Percentiles rank a stretch among this genome's conserved stretches.
phyloP scores from a whole-genome alignment of 2,113 vertebrate genomes.

The Arothron firmamentum region DNA sequence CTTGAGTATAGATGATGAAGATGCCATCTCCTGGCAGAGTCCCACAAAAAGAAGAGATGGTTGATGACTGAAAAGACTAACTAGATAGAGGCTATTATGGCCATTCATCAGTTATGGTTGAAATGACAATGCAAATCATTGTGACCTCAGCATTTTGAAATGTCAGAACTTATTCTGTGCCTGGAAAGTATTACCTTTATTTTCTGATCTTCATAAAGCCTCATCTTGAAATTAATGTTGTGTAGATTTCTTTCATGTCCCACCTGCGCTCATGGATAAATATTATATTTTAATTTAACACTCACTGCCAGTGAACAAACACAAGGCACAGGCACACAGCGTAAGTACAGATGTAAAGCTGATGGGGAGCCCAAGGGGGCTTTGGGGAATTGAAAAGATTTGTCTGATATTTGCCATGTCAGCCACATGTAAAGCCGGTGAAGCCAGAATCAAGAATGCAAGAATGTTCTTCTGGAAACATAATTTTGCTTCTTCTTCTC shows the following conservation, averaged over 20 bases:
- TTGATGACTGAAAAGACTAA: constrained; percentile 23
- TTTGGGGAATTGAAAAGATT: constrained; percentile 39
- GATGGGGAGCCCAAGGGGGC: constrained; percentile 25
- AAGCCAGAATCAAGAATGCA: constrained; percentile 30
- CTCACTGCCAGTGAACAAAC: not conserved
- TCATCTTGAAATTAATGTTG: no score
- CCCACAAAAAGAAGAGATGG: not conserved
- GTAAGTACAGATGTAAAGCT: constrained; percentile 26
- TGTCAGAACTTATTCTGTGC: not conserved
- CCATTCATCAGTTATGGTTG: constrained; percentile 4
- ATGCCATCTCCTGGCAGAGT: constrained; percentile 10
- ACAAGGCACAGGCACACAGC: constrained; percentile 10
- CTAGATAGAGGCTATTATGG: not conserved
- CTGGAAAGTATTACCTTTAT: no score
- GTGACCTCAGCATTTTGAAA: not conserved
- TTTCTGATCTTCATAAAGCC: no score
- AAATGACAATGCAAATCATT: constrained; percentile 8
- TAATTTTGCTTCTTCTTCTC: not conserved
- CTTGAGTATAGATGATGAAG: constrained; percentile 48
- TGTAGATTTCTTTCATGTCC: not conserved
- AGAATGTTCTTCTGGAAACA: constrained; percentile 9
- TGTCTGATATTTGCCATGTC: constrained; percentile 41
- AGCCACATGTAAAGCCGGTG: constrained; percentile 40
- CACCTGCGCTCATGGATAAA: no score
- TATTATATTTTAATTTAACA: not conserved